phyloP scores from a whole-genome alignment of 92 coral and sea anemone species.

The Chrysogorgia sp. region DNA sequence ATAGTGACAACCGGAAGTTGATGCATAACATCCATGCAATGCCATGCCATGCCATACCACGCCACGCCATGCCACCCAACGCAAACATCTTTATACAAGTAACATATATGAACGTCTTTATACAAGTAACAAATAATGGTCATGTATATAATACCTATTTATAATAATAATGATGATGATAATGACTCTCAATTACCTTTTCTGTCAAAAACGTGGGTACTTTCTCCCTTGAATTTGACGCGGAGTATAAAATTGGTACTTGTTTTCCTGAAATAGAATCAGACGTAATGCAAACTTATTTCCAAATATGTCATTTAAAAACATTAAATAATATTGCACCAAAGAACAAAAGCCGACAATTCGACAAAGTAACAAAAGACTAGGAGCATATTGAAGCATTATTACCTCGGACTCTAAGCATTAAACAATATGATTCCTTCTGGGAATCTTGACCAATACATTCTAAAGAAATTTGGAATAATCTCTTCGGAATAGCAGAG shows the following conservation, averaged over 20 bases:
- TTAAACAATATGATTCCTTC: constrained; percentile 42
- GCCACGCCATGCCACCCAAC: too few species aligned
- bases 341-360: too few species aligned
- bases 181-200: background rate
- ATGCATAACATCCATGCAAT: too few species aligned
- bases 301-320: background rate
- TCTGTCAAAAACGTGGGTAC: background rate
- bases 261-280: constrained; percentile 4
- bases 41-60: too few species aligned
- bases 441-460: constrained; percentile 16
- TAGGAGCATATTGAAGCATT: too few species aligned
- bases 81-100: too few species aligned
- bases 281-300: background rate
- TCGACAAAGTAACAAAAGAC: too few species aligned
- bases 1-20: too few species aligned
- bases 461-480: constrained; percentile 37
- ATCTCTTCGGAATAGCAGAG: constrained; percentile 5
- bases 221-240: background rate
- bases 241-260: background rate
- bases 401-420: constrained; percentile 39
- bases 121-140: background rate
- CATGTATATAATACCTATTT: background rate
- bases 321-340: too few species aligned
- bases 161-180: background rate
- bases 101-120: background rate